phyloP scores from a whole-genome alignment of 2,888 invertebrate genomes.

The Ophion ellenae region DNA sequence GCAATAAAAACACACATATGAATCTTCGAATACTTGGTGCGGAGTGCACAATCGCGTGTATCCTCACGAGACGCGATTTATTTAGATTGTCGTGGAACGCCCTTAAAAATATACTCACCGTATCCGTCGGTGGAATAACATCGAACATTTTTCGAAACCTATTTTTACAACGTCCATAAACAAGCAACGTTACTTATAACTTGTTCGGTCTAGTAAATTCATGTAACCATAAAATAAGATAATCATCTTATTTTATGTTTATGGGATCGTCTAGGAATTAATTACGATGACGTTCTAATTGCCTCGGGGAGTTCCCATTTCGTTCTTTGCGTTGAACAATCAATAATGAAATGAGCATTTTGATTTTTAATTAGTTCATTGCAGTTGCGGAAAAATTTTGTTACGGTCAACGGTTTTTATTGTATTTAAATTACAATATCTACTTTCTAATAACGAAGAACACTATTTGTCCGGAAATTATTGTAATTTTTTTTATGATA shows the following conservation, averaged over 20 bases:
- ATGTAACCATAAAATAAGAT: background rate
- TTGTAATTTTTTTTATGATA: background rate
- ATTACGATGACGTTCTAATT: background rate
- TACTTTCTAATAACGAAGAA: background rate
- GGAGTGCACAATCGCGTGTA: slow-evolving; percentile 14
- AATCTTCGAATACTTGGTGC: background rate
- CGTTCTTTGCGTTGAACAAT: background rate
- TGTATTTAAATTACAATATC: background rate
- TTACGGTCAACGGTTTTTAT: background rate
- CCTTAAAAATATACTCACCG: slow-evolving; percentile 35
- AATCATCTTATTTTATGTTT: background rate
- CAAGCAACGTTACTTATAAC: too few species aligned
- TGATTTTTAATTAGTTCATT: background rate
- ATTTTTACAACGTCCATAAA: background rate
- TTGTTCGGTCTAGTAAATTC: background rate
- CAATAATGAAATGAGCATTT: background rate
- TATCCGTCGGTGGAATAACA: background rate
- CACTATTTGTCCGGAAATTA: background rate
- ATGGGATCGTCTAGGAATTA: background rate
- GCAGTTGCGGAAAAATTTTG: background rate
- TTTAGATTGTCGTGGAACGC: slow-evolving; percentile 49
- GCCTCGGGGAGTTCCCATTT: background rate
- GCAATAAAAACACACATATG: background rate
- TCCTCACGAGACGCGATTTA: slow-evolving; percentile 49
- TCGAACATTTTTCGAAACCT: background rate